Percentiles rank a stretch among this genome's conserved stretches.
These are phyloP conservation scores for Scatophagus argus DNA, from an alignment of 2,113 vertebrate species.

Conservation along the genomic window DNA sequence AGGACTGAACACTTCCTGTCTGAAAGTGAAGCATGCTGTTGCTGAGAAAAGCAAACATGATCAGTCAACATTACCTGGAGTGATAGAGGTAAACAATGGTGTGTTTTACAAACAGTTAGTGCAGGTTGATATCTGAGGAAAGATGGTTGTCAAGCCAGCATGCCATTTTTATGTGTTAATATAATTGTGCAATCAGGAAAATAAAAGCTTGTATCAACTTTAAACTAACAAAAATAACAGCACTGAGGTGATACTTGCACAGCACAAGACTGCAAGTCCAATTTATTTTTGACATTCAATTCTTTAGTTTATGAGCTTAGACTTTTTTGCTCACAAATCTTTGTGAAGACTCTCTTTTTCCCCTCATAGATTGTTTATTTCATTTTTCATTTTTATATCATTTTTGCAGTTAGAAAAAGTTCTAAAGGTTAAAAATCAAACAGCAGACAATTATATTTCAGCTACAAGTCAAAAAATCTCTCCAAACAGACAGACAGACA, in stretches of 20 bases:
- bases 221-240: neutral
- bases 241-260: neutral
- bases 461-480: neutral
- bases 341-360: neutral
- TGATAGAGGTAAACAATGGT: neutral
- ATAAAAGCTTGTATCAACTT: neutral
- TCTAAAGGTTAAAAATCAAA: neutral
- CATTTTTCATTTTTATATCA: too few species aligned
- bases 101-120: neutral
- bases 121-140: neutral
- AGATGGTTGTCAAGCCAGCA: neutral
- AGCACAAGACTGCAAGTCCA: neutral
- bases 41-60: slow-evolving; percentile 7
- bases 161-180: neutral
- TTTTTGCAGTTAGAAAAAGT: neutral
- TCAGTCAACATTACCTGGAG: slow-evolving; percentile 8
- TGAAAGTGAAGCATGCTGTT: neutral
- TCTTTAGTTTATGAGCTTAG: neutral
- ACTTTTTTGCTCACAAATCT: too few species aligned
- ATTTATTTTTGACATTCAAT: too few species aligned
- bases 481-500: slow-evolving; percentile 6
- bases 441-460: neutral
- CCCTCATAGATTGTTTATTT: neutral
- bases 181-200: neutral
- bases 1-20: neutral